Conservation (phyloP, 2,797 vertebrate species). For the Cryptoblepharus egeriae region DNA sequence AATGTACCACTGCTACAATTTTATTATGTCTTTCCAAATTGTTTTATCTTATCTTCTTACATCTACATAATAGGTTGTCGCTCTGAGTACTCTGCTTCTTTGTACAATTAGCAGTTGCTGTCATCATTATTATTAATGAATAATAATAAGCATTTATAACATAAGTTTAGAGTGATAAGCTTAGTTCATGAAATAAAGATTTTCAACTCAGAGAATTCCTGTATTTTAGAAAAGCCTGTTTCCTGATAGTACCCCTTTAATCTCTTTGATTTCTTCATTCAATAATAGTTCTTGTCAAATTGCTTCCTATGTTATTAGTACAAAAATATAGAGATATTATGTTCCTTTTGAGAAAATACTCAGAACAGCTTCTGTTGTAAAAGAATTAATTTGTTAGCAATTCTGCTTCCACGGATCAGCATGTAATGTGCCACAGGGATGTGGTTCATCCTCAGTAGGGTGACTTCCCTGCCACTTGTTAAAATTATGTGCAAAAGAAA, state of each 20-base stretch:
- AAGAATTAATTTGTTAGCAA: conserved; percentile 44
- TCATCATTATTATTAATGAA: no score
- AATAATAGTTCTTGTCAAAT: background rate
- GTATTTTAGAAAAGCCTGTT: background rate
- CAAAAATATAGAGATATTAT: conserved; percentile 26
- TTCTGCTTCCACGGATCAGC: conserved; percentile 30
- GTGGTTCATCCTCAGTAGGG: conserved; percentile 24
- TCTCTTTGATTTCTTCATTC: conserved; percentile 25
- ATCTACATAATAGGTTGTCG: no score
- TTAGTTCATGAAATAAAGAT: background rate
- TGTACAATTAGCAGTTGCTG: no score
- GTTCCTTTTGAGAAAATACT: conserved; percentile 36
- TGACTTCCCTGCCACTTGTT: conserved; percentile 7
- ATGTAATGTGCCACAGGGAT: background rate
- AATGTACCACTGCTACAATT: no score
- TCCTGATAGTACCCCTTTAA: conserved; percentile 21
- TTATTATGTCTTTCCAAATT: no score
- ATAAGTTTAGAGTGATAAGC: no score
- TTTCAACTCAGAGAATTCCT: background rate
- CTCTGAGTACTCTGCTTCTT: no score
- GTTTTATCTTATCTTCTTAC: no score
- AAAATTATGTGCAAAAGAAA: background rate
- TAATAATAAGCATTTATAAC: no score
- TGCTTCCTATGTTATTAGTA: conserved; percentile 17
- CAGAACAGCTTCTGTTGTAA: conserved; percentile 28